These are phyloP conservation scores for Melitaea athalia DNA, from an alignment of 2,888 invertebrate genomes.

Conservation along the genomic window DNA sequence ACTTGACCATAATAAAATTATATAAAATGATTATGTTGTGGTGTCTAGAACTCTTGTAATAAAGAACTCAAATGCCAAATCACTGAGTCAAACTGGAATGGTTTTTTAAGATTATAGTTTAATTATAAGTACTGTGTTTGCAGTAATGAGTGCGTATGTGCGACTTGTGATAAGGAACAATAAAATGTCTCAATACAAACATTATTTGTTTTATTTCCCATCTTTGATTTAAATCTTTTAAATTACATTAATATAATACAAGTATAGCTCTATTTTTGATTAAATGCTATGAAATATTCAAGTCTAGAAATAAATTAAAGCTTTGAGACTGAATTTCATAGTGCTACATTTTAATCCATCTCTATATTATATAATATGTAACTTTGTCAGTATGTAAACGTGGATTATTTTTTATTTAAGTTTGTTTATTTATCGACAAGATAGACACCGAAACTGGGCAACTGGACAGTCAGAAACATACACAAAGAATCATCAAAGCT, in stretches of 20 bases:
- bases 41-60: no score
- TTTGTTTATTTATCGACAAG: no score
- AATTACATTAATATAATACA: not conserved
- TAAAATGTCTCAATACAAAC: slow-evolving; percentile 8
- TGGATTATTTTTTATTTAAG: no score
- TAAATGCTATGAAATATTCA: not conserved
- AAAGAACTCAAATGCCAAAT: slow-evolving; percentile 1
- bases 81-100: not conserved
- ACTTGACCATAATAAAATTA: no score
- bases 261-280: not conserved
- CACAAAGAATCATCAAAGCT: no score
- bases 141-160: slow-evolving; percentile 15
- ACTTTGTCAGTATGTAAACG: no score
- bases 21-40: no score
- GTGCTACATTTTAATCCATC: not conserved
- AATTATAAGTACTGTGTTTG: not conserved
- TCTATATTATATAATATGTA: no score
- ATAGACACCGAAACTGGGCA: no score
- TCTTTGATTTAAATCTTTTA: not conserved
- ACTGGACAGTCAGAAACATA: no score
- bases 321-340: not conserved
- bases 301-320: no score
- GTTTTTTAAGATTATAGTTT: not conserved
- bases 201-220: slow-evolving; percentile 19
- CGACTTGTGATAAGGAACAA: slow-evolving; percentile 29